These are phyloP conservation scores for Leptinotarsa rubiginosa DNA, from an alignment of 2,888 invertebrate genomes.

Conservation along the genomic window DNA sequence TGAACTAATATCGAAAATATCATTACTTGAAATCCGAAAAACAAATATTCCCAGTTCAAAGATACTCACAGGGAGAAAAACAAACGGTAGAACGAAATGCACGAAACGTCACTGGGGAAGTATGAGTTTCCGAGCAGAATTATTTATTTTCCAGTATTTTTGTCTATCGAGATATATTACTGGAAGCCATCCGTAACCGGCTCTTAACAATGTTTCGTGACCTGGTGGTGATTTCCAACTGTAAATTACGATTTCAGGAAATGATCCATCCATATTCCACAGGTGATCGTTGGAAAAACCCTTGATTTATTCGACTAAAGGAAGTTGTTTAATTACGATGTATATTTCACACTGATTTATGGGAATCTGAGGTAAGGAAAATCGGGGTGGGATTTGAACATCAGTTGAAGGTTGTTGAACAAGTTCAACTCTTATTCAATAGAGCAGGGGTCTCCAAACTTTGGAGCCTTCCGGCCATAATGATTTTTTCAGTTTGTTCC, in stretches of 20 bases:
- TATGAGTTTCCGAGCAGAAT: background rate
- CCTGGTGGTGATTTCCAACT: slow-evolving; percentile 39
- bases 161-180: slow-evolving; percentile 30
- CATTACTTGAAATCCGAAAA: too few species aligned
- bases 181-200: slow-evolving; percentile 27
- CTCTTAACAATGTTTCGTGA: slow-evolving; percentile 43
- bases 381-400: slow-evolving; percentile 1
- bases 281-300: slow-evolving; percentile 50
- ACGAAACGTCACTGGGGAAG: background rate
- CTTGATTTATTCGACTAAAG: slow-evolving; percentile 47
- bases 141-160: background rate
- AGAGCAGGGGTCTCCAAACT: too few species aligned
- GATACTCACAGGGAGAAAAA: too few species aligned
- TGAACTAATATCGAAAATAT: too few species aligned
- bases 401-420: slow-evolving; percentile 4
- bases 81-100: background rate
- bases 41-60: too few species aligned
- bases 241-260: slow-evolving; percentile 49
- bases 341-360: slow-evolving; percentile 48
- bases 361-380: slow-evolving; percentile 30
- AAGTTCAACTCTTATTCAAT: too few species aligned
- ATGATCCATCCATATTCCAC: slow-evolving; percentile 54
- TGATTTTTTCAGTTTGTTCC: too few species aligned
- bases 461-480: too few species aligned
- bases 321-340: slow-evolving; percentile 50